Evolutionary conservation across 2,888 invertebrate species (phyloP).

Genomic region (Xanthostigma xanthostigma): DNA sequence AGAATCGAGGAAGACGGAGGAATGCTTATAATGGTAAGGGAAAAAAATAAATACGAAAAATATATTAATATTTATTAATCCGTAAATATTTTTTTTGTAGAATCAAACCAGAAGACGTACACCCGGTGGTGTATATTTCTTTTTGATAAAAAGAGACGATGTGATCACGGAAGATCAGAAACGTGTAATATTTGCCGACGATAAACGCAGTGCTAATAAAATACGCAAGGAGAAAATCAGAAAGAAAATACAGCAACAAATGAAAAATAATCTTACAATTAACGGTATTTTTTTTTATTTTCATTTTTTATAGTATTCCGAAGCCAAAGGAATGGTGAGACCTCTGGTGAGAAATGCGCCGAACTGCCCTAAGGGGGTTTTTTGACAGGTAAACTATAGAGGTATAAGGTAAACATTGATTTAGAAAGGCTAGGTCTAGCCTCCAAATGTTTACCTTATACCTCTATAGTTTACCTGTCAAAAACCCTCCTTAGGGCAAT

Average conservation of each 20-base stretch:
- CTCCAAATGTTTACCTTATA: too few relatives aligned
- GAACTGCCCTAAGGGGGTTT: too few relatives aligned
- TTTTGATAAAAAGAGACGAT: constrained; percentile 58
- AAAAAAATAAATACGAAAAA: background rate
- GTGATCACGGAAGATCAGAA: constrained; percentile 49
- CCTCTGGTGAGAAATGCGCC: too few relatives aligned
- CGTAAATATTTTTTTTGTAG: constrained; percentile 25
- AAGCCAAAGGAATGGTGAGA: too few relatives aligned
- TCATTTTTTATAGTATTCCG: too few relatives aligned
- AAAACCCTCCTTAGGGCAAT: too few relatives aligned
- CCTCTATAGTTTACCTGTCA: too few relatives aligned
- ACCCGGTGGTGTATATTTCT: constrained; percentile 74
- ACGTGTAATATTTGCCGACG: constrained; percentile 51
- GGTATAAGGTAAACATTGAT: too few relatives aligned
- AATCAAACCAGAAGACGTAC: constrained; percentile 70
- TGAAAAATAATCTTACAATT: background rate
- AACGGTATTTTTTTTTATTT: background rate
- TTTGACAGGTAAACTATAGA: too few relatives aligned
- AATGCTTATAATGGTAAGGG: constrained; percentile 62
- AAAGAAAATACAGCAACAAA: background rate
- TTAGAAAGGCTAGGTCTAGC: too few relatives aligned
- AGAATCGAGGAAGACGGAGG: constrained; percentile 71
- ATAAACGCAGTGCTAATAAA: constrained; percentile 39
- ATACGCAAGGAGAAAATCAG: constrained; percentile 36
- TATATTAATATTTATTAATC: background rate